These are phyloP conservation scores for Lepisosteus osseus DNA, from an alignment of 2,113 vertebrate genomes.

Conservation along the genomic window DNA sequence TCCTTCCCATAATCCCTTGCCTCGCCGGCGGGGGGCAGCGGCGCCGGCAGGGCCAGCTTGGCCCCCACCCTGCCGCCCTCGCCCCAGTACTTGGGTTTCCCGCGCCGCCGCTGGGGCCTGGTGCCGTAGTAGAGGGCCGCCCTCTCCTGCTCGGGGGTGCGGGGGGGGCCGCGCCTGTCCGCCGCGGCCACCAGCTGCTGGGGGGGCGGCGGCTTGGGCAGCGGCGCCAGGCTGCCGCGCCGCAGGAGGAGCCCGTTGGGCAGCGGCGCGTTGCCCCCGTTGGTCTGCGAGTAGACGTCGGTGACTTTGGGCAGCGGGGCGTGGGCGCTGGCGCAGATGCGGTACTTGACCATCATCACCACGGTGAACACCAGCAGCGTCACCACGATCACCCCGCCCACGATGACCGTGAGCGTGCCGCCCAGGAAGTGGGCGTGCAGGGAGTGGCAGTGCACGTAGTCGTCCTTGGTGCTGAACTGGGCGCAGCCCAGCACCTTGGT, in stretches of 20 bases:
- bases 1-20: too few species aligned
- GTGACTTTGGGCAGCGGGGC: slow-evolving; percentile 61
- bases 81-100: slow-evolving; percentile 43
- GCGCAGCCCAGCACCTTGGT: slow-evolving; percentile 82
- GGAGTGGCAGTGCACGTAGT: slow-evolving; percentile 80
- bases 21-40: background rate
- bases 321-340: slow-evolving; percentile 65
- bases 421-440: slow-evolving; percentile 87
- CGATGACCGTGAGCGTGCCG: slow-evolving; percentile 82
- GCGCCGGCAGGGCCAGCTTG: slow-evolving; percentile 2
- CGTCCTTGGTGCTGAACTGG: slow-evolving; percentile 80
- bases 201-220: slow-evolving; percentile 45
- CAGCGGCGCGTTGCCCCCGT: slow-evolving; percentile 65
- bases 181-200: slow-evolving; percentile 41
- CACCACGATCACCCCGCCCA: slow-evolving; percentile 83
- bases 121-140: slow-evolving; percentile 58
- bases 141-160: slow-evolving; percentile 51
- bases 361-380: slow-evolving; percentile 87
- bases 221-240: slow-evolving; percentile 36
- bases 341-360: slow-evolving; percentile 83
- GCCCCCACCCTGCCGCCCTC: background rate
- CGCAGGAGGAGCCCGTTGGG: slow-evolving; percentile 61
- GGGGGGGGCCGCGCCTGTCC: slow-evolving; percentile 36
- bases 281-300: slow-evolving; percentile 80
- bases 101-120: slow-evolving; percentile 48